Base-by-base conservation (phyloP, 2,797 vertebrate species). In the Rhinoraja longicauda region DNA sequence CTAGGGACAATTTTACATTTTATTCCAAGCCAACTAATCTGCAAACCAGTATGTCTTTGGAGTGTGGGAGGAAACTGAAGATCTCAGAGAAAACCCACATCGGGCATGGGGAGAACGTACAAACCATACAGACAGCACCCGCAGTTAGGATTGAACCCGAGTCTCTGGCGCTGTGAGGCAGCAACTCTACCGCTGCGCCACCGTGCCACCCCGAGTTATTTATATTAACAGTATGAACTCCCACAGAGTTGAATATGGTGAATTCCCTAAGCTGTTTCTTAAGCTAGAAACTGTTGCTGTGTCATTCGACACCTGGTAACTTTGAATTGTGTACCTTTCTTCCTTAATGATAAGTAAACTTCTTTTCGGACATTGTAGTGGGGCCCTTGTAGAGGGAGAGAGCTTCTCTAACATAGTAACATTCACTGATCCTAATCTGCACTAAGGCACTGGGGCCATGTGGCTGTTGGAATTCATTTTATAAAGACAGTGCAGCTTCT, bases 381-480 rank as follows among this genome's bases (percentile, higher is more conserved):
- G 39, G 24, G 24, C 32, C 36, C 1, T 29, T 45, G 92, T 45
- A 26, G 39, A 45, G 53, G 13, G 39, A 72, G 36, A 75, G 29
- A 62, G n/a, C 32, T 92, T 53, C 36, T 53, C 53, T 67, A 57
- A 75, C 53, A 75, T 75, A 24, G 15, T 73, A 45, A 91, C 36
- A 75, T 26, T 75, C 64, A 26, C 21, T 73, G 70, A 5, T 29
- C 72, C 4, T 13, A 45, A 53, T 53, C 39, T 29, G 24, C 39
- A 73, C 19, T 75, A 39, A 91, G 39, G 67, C 36, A 70, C 29
- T 73, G 26, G 39, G 45, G 70, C 70, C 72, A 45, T n/a, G 39
- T 45, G 39, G 70, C 70, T 53, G 92, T 92, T 57, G 90, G 75
- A 92, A 75, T 91, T 73, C 67, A 92, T n/a, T 92, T 45, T 92